These are phyloP conservation scores for Zaprionus bogoriensis DNA, from an alignment of 2,888 invertebrate genomes.

Conservation along the genomic window DNA sequence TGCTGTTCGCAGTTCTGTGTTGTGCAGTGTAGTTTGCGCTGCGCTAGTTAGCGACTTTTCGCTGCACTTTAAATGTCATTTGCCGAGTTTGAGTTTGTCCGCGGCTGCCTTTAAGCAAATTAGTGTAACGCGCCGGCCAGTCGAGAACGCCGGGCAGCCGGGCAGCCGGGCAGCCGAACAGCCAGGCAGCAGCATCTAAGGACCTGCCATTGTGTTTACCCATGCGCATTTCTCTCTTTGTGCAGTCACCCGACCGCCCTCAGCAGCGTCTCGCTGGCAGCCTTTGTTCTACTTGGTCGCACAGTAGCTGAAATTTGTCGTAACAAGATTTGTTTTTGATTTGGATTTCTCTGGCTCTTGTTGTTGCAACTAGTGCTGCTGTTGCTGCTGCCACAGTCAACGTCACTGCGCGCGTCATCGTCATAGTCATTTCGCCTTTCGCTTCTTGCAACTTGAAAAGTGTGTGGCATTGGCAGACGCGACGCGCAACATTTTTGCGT, in stretches of 20 bases:
- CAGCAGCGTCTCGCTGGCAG: slow-evolving; percentile 42
- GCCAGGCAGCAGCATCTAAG: slow-evolving; percentile 31
- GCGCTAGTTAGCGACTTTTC: slow-evolving; percentile 72
- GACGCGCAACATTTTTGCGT: slow-evolving; percentile 60
- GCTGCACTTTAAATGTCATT: slow-evolving; percentile 75
- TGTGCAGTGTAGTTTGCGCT: neutral
- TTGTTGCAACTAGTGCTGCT: neutral
- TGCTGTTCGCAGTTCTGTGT: neutral
- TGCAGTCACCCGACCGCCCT: slow-evolving; percentile 19
- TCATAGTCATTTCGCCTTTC: slow-evolving; percentile 1
- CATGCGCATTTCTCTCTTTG: slow-evolving; percentile 64
- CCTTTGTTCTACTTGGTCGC: slow-evolving; percentile 67
- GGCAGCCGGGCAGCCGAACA: neutral
- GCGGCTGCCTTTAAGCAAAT: slow-evolving; percentile 70
- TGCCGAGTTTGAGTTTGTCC: slow-evolving; percentile 63
- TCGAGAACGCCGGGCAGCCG: slow-evolving; percentile 13
- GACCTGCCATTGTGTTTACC: slow-evolving; percentile 63
- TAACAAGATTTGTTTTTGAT: slow-evolving; percentile 74
- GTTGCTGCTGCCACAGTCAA: neutral
- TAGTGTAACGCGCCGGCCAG: slow-evolving; percentile 52
- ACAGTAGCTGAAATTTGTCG: slow-evolving; percentile 67
- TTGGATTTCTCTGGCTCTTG: slow-evolving; percentile 34
- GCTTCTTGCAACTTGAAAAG: slow-evolving; percentile 32
- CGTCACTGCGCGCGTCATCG: neutral
- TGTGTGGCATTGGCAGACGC: slow-evolving; percentile 39